Evolutionary conservation across 2,888 invertebrate species (phyloP).

Genomic region (Torymus auratus): DNA sequence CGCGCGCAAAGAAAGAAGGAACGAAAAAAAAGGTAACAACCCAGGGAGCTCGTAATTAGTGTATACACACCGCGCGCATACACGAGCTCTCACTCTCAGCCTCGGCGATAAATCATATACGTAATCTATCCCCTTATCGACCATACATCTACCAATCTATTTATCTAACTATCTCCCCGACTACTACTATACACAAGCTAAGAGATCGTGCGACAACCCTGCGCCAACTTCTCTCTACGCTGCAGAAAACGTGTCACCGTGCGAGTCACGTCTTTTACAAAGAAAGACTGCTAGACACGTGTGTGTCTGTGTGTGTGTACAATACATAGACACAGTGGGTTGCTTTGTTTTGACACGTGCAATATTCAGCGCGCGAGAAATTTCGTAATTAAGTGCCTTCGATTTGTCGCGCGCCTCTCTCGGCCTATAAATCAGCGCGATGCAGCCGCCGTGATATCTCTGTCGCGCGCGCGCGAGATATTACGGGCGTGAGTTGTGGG

Average conservation of each 20-base stretch:
- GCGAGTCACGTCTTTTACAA: slow-evolving; percentile 42
- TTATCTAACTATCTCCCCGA: slow-evolving; percentile 33
- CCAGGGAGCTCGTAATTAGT: slow-evolving; percentile 31
- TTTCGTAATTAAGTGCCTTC: slow-evolving; percentile 59
- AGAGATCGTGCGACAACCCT: slow-evolving; percentile 36
- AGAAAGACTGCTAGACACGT: neutral
- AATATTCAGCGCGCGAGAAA: slow-evolving; percentile 46
- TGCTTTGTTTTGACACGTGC: slow-evolving; percentile 57
- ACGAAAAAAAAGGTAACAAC: too few relatives aligned
- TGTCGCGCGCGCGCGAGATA: slow-evolving; percentile 22
- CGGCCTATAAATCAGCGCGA: slow-evolving; percentile 51
- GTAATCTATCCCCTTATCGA: slow-evolving; percentile 51
- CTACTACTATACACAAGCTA: neutral
- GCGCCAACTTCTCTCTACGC: slow-evolving; percentile 6
- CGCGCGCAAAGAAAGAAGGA: too few relatives aligned
- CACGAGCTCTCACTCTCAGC: neutral
- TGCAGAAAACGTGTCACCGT: slow-evolving; percentile 51
- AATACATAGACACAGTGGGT: slow-evolving; percentile 29
- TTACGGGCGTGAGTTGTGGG: slow-evolving; percentile 30
- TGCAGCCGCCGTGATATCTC: slow-evolving; percentile 54
- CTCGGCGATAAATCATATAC: slow-evolving; percentile 49
- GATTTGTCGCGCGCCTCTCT: slow-evolving; percentile 58
- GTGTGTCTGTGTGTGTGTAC: neutral
- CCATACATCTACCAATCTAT: slow-evolving; percentile 48
- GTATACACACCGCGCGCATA: slow-evolving; percentile 3